Conservation (phyloP, 1,140 invertebrate genomes). For the Drosophila lini region DNA sequence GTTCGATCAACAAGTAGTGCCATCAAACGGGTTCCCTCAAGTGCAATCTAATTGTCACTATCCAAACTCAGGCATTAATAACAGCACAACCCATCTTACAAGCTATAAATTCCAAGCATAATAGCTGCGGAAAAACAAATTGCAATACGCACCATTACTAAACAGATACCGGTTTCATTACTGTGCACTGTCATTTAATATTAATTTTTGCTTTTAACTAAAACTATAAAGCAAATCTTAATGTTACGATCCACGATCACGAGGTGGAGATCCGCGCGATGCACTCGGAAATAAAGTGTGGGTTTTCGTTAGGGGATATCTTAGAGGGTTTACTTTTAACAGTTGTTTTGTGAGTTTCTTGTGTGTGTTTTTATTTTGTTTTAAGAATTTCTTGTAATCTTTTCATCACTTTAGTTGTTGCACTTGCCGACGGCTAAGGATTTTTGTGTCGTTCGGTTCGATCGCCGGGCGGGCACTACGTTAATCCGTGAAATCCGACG, state of each 20-base stretch:
- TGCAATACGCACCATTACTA: conserved; percentile 83
- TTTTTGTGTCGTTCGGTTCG: conserved; percentile 19
- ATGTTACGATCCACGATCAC: conserved; percentile 39
- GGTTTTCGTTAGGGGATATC: not conserved
- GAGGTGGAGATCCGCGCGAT: conserved; percentile 4
- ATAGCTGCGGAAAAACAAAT: conserved; percentile 12
- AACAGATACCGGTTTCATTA: conserved; percentile 84
- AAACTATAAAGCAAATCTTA: conserved; percentile 65
- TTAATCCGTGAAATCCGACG: conserved; percentile 34
- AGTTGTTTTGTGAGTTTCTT: not conserved
- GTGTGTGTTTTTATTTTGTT: conserved; percentile 3
- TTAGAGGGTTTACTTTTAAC: conserved; percentile 1
- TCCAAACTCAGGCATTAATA: conserved; percentile 20
- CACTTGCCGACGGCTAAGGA: conserved; percentile 43
- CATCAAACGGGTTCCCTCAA: conserved; percentile 22
- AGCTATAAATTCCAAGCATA: conserved; percentile 5
- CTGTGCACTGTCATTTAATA: conserved; percentile 84
- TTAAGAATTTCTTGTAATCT: conserved; percentile 11
- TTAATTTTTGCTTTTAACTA: conserved; percentile 65
- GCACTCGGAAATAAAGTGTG: conserved; percentile 15
- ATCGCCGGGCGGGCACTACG: conserved; percentile 26
- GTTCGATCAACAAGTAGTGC: conserved; percentile 37
- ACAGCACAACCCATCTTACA: conserved; percentile 16
- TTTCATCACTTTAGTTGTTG: conserved; percentile 5
- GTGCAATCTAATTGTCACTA: conserved; percentile 28